Base-by-base conservation (phyloP, 2,797 vertebrate species). In the Poeciliopsis gracilis region DNA sequence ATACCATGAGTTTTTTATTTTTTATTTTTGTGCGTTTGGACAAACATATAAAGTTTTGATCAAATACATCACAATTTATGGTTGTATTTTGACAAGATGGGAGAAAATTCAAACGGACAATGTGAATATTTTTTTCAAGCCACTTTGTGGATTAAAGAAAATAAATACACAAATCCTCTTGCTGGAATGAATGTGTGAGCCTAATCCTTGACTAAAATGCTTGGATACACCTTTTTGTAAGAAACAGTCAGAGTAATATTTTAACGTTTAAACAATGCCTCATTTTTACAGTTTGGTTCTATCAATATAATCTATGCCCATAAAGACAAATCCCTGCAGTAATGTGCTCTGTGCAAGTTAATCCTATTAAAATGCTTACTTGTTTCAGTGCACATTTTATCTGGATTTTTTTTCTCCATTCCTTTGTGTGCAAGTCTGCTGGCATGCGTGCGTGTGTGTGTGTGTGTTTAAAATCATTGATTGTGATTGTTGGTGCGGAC, bases 191-290 rank as follows among this genome's bases (percentile, higher is more conserved):
- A 49, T 47, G 45, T 20, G 15, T 47, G 53, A 28, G 70, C 73
- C 20, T 78, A 76, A 85, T 79, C 71, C 11, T 71, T 76, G 25
- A 30, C 86, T 80, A 69, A 84, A 83, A 77, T 79, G 59, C 41
- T 55, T 55, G 28, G 28, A 84, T 73, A 46, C 49, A 82, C 47
- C 41, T 75, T 10, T 1, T 51, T 47, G 51, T 2, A 0, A 1
- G 18, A 72, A 41, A 78, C 82, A 33, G 36, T 78, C 59, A 47
- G 69, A 11, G 47, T n/a, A 33, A n/a, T 30, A 30, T 43, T 38
- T 46, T 16, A 38, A 9, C 74, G 67, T 61, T 63, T 55, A 55
- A 84, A 79, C 70, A 77, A 77, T 73, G 18, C 71, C 74, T 76
- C 3, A 30, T 67, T 76, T 75, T 69, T 61, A 38, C 67, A 74